Conservation (phyloP, 2,797 vertebrate species). For the Pitangus sulphuratus region DNA sequence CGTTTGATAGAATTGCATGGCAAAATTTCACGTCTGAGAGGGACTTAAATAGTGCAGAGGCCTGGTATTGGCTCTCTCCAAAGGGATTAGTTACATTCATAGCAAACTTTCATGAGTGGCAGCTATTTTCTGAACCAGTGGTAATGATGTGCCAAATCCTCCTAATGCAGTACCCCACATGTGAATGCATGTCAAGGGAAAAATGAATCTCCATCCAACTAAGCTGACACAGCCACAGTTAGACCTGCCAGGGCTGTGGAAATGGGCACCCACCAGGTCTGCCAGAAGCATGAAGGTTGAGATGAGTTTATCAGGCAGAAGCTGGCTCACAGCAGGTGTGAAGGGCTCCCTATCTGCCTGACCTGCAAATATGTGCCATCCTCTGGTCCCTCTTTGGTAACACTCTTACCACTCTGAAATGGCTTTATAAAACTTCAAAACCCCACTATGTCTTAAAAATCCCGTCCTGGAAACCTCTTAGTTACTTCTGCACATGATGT, state of each 20-base stretch:
- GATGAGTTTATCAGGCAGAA: neutral
- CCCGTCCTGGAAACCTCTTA: neutral
- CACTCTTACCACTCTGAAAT: neutral
- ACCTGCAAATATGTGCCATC: neutral
- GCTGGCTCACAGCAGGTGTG: neutral
- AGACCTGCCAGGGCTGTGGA: neutral
- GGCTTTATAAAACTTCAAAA: neutral
- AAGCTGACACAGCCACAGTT: neutral
- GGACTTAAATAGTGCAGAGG: neutral
- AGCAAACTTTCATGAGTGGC: neutral
- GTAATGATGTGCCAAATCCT: neutral
- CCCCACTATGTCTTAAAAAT: neutral
- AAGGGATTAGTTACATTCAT: neutral
- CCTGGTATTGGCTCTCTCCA: neutral
- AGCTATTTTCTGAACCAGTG: neutral
- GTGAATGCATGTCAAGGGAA: neutral
- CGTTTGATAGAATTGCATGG: neutral
- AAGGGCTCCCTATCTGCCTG: neutral
- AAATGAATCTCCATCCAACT: neutral
- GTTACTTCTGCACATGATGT: neutral
- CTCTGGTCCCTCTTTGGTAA: neutral
- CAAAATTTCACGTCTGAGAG: neutral
- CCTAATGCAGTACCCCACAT: neutral
- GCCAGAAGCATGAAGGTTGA: neutral
- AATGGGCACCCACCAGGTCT: neutral